Base-by-base conservation (phyloP, 2,888 invertebrate genomes). In the Meloe dianella region DNA sequence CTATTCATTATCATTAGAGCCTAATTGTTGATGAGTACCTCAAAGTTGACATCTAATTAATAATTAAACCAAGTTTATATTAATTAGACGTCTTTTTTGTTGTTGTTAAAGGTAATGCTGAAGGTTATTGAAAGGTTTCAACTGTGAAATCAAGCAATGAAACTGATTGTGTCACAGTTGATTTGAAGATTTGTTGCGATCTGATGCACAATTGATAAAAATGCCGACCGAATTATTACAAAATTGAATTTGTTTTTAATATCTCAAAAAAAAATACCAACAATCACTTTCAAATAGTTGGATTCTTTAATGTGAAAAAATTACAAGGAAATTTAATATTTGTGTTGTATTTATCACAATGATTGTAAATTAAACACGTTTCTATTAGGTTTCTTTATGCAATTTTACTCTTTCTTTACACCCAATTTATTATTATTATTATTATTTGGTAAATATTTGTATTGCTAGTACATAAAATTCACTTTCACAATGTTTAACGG, bases 301-400 rank as follows among this genome's bases (percentile, higher is more conserved):
- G 6, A 41, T 32, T 32, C 7, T 32, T 32, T n/a, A n/a, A 10
- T 10, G n/a, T 32, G 32, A 7, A 32, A 32, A 32, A 32, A 32
- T 32, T 5, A 32, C 10, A 32, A 7, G 27, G 27, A 35, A 35
- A 35, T n/a, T 17, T n/a, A 17, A 41, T 41, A 41, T 41, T 41
- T 41, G 41, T 17, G 5, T 41, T 41, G n/a, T 41, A 41, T 41
- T 41, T 41, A 17, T n/a, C 10, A 17, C n/a, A 41, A 35, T 35
- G 35, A 35, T 12, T 12, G 35, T 35, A 35, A 35, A 41, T 41
- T n/a, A 41, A 41, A 17, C 41, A 41, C 41, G 41, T 41, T 41
- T 41, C 41, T 41, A 41, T n/a, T 41, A 17, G 41, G 41, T 41
- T 41, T 41, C n/a, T n/a, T 41, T 17, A 41, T 41, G 41, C 41